phyloP scores from a whole-genome alignment of 2,113 vertebrate species.

The Spea bombifrons region DNA sequence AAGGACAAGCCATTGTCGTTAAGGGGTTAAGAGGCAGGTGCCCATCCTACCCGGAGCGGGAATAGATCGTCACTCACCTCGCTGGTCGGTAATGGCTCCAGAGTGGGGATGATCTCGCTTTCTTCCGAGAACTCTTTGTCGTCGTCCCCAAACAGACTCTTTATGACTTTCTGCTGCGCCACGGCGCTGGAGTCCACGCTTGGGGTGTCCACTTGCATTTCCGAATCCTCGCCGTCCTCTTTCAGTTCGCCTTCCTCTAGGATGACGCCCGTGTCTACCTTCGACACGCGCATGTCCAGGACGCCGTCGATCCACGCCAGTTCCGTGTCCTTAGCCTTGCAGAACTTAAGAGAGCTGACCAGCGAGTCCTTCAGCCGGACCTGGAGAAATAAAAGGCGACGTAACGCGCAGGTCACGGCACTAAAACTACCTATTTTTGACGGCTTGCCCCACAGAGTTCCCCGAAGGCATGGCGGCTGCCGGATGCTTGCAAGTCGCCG shows the following conservation, averaged over 20 bases:
- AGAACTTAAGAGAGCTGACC: slow-evolving; percentile 97
- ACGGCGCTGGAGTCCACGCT: slow-evolving; percentile 71
- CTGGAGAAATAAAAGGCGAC: slow-evolving; percentile 56
- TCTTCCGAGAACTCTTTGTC: slow-evolving; percentile 88
- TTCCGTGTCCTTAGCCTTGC: slow-evolving; percentile 94
- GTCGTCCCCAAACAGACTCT: slow-evolving; percentile 90
- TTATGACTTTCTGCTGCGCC: slow-evolving; percentile 87
- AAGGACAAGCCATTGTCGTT: too few species aligned
- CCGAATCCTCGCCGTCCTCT: slow-evolving; percentile 80
- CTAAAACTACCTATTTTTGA: too few species aligned
- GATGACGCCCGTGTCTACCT: slow-evolving; percentile 94
- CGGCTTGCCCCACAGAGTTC: background rate
- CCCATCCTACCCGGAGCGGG: too few species aligned
- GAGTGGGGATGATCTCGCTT: slow-evolving; percentile 90
- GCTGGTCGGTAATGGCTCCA: slow-evolving; percentile 85
- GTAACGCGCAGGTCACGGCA: too few species aligned
- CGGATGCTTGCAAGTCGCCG: too few species aligned
- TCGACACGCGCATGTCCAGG: slow-evolving; percentile 94
- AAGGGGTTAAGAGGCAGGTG: too few species aligned
- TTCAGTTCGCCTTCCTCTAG: slow-evolving; percentile 84
- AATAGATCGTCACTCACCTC: slow-evolving; percentile 68
- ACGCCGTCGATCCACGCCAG: slow-evolving; percentile 96
- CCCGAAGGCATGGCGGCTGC: too few species aligned
- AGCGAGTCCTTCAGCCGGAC: slow-evolving; percentile 96
- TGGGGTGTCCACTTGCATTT: slow-evolving; percentile 77